A percentile compares a stretch with the other conserved stretches of the same genome.
Conservation (phyloP, 1,140 invertebrate species). For the Drosophila ohnishii region DNA sequence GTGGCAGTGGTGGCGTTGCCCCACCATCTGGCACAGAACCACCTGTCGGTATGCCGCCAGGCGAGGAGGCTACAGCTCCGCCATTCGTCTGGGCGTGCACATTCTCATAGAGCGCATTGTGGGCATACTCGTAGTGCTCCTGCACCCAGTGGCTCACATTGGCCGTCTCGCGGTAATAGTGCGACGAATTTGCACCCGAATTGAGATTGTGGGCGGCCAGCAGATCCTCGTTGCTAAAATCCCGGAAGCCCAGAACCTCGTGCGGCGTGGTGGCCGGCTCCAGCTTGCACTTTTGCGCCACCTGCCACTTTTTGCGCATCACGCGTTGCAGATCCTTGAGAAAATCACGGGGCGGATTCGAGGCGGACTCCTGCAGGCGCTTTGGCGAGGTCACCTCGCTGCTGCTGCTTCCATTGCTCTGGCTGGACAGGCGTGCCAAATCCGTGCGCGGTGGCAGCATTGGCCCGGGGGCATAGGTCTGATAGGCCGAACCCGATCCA, state of each 20-base stretch:
- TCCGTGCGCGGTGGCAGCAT: constrained; percentile 89
- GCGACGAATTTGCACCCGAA: constrained; percentile 71
- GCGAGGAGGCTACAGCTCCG: neutral
- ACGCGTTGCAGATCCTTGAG: constrained; percentile 94
- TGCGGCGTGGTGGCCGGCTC: constrained; percentile 93
- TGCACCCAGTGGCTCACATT: constrained; percentile 95
- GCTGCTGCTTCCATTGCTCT: constrained; percentile 63
- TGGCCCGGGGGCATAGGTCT: constrained; percentile 83
- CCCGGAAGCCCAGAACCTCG: constrained; percentile 94
- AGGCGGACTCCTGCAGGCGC: constrained; percentile 88
- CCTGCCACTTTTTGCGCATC: constrained; percentile 97
- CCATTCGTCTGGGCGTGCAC: constrained; percentile 67
- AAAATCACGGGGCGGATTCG: constrained; percentile 92
- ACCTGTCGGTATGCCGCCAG: neutral
- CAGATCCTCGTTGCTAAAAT: constrained; percentile 84
- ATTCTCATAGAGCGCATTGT: constrained; percentile 83
- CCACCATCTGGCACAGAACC: neutral
- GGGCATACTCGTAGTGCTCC: constrained; percentile 89
- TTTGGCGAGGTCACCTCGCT: constrained; percentile 86
- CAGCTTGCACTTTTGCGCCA: constrained; percentile 94
- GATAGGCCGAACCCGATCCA: constrained; percentile 41
- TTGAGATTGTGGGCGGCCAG: constrained; percentile 74
- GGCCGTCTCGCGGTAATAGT: constrained; percentile 89
- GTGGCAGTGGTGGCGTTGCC: constrained; percentile 39
- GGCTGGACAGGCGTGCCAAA: constrained; percentile 84